phyloP scores from a whole-genome alignment of 2,113 vertebrate genomes.

The Zapus hudsonius region DNA sequence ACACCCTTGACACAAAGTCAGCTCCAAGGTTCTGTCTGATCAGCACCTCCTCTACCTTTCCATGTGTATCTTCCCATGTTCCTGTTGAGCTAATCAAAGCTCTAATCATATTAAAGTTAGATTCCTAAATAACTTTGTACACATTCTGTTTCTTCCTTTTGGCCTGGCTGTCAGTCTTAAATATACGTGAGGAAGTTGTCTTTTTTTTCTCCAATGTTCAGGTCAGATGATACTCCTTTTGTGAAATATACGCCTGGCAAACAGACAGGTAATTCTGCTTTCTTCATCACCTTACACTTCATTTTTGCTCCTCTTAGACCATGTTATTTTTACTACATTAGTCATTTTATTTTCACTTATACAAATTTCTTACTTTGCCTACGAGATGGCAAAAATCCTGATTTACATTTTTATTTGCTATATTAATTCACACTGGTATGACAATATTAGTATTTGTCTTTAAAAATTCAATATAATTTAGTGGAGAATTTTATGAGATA shows the following conservation, averaged over 20 bases:
- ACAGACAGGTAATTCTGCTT: not conserved
- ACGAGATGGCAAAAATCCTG: not conserved
- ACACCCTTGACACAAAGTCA: not conserved
- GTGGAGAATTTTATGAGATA: not conserved
- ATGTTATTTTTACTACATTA: not conserved
- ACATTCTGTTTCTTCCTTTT: not conserved
- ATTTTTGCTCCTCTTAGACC: not conserved
- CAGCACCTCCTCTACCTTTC: not conserved
- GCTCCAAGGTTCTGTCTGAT: not conserved
- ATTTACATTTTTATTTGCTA: constrained; percentile 17
- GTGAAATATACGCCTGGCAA: not conserved
- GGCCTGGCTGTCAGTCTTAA: not conserved
- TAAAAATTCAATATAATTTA: not conserved
- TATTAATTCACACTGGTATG: not conserved
- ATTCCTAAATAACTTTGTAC: not conserved
- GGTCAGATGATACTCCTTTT: not conserved
- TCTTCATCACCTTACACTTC: not conserved
- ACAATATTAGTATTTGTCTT: not conserved
- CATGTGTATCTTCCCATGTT: not conserved
- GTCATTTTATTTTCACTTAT: not conserved
- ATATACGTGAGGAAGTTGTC: not conserved
- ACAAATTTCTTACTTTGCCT: not conserved
- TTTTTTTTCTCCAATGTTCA: not conserved
- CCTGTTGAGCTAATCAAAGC: not conserved
- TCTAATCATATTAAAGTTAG: not conserved